These are phyloP conservation scores for Phthorimaea operculella DNA, from an alignment of 1,140 invertebrate genomes.

Conservation along the genomic window DNA sequence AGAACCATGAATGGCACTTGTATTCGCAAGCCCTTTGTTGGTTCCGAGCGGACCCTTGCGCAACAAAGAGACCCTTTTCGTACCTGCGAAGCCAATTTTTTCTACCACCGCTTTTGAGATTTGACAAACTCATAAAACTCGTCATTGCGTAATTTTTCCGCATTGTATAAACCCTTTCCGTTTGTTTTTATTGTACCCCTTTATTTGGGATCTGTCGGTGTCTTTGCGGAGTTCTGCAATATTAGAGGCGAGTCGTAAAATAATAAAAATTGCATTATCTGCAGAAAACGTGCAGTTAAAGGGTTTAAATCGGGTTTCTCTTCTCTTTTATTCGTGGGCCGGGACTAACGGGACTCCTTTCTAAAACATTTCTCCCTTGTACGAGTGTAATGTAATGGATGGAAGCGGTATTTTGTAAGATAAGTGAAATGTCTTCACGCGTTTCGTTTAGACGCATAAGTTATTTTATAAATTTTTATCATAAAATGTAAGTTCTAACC, in stretches of 20 bases:
- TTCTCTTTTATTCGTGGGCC: slow-evolving; percentile 51
- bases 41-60: slow-evolving; percentile 11
- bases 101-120: slow-evolving; percentile 25
- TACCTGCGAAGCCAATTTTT: slow-evolving; percentile 56
- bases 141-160: slow-evolving; percentile 62
- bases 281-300: slow-evolving; percentile 53
- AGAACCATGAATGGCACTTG: slow-evolving; percentile 32
- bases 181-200: slow-evolving; percentile 57
- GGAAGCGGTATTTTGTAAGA: slow-evolving; percentile 25
- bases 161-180: slow-evolving; percentile 64
- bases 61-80: slow-evolving; percentile 33
- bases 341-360: slow-evolving; percentile 42
- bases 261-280: slow-evolving; percentile 63
- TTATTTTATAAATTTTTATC: too few relatives aligned
- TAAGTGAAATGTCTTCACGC: slow-evolving; percentile 38
- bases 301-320: slow-evolving; percentile 49
- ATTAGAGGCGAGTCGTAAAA: slow-evolving; percentile 50
- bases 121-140: slow-evolving; percentile 44
- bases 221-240: slow-evolving; percentile 59
- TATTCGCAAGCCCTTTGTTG: slow-evolving; percentile 28
- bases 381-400: slow-evolving; percentile 43
- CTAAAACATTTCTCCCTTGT: slow-evolving; percentile 29
- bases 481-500: too few relatives aligned
- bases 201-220: slow-evolving; percentile 42
- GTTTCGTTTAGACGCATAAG: background rate